Conservation (phyloP, 2,113 vertebrate genomes). For the Istiophorus platypterus region DNA sequence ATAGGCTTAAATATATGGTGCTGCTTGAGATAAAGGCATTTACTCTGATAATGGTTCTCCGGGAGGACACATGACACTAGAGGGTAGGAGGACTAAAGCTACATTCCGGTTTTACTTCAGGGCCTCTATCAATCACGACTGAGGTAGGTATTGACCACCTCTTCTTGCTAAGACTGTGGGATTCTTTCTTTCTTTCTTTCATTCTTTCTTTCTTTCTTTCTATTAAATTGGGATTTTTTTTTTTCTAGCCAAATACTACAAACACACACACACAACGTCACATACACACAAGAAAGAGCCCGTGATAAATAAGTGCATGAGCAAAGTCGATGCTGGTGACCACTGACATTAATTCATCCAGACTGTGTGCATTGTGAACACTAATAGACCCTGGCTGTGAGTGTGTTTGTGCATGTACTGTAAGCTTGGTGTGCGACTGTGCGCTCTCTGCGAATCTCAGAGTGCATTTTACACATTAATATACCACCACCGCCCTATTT, state of each 20-base stretch:
- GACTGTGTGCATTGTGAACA: conserved; percentile 67
- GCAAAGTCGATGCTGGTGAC: conserved; percentile 55
- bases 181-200: conserved; percentile 14
- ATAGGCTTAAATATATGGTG: conserved; percentile 42
- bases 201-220: neutral
- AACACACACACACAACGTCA: neutral
- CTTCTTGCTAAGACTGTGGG: conserved; percentile 8
- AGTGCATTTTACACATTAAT: conserved; percentile 47
- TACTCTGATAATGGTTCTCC: conserved; percentile 56
- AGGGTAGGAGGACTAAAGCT: conserved; percentile 52
- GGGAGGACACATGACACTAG: conserved; percentile 54
- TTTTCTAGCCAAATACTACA: conserved; percentile 5
- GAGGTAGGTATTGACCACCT: conserved; percentile 64
- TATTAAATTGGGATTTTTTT: neutral
- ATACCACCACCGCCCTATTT: conserved; percentile 38
- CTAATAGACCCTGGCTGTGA: conserved; percentile 73
- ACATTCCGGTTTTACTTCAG: conserved; percentile 57
- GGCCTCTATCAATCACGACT: conserved; percentile 61
- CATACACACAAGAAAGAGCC: conserved; percentile 25
- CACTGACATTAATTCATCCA: conserved; percentile 71
- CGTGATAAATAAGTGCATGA: conserved; percentile 54
- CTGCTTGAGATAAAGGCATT: conserved; percentile 43
- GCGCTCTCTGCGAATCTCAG: conserved; percentile 35
- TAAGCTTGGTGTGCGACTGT: conserved; percentile 39
- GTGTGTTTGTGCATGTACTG: conserved; percentile 55